Conservation (phyloP, 2,113 vertebrate genomes). For the Epinephelus fuscoguttatus region DNA sequence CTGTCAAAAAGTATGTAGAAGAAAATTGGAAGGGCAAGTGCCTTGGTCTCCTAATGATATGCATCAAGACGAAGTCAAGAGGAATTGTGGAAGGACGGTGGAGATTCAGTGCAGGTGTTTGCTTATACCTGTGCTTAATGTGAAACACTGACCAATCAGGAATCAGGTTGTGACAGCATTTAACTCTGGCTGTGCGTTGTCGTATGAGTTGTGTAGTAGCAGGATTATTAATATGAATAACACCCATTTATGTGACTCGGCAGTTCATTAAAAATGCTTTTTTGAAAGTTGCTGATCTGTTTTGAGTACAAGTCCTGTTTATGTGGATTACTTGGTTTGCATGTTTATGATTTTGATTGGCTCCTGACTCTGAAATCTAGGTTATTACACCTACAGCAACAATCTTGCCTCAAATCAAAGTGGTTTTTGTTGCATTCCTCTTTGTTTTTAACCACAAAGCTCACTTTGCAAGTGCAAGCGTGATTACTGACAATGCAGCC, state of each 20-base stretch:
- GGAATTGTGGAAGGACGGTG: slow-evolving; percentile 22
- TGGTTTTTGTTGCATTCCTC: slow-evolving; percentile 11
- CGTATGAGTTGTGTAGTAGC: slow-evolving; percentile 71
- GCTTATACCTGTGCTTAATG: slow-evolving; percentile 78
- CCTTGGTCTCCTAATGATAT: slow-evolving; percentile 61
- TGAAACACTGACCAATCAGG: slow-evolving; percentile 88
- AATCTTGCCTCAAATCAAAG: slow-evolving; percentile 17
- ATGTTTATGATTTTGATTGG: slow-evolving; percentile 12
- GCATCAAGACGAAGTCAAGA: slow-evolving; percentile 44
- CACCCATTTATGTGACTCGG: slow-evolving; percentile 90
- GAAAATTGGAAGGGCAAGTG: slow-evolving; percentile 69
- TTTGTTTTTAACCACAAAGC: slow-evolving; percentile 42
- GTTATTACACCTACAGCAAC: slow-evolving; percentile 6
- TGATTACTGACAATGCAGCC: slow-evolving; percentile 13
- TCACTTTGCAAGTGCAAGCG: slow-evolving; percentile 18
- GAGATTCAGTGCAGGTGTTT: slow-evolving; percentile 34
- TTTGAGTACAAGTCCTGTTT: background rate
- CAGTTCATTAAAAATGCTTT: slow-evolving; percentile 79
- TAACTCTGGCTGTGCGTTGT: slow-evolving; percentile 53
- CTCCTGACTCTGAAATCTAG: slow-evolving; percentile 24
- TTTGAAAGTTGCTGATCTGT: background rate
- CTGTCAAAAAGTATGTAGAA: slow-evolving; percentile 26
- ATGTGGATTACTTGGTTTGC: background rate
- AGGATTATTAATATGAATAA: slow-evolving; percentile 70
- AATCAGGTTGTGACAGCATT: slow-evolving; percentile 59